Evolutionary conservation across 1,140 invertebrate genomes (phyloP).

Genomic region (Camponotus vicinus): DNA sequence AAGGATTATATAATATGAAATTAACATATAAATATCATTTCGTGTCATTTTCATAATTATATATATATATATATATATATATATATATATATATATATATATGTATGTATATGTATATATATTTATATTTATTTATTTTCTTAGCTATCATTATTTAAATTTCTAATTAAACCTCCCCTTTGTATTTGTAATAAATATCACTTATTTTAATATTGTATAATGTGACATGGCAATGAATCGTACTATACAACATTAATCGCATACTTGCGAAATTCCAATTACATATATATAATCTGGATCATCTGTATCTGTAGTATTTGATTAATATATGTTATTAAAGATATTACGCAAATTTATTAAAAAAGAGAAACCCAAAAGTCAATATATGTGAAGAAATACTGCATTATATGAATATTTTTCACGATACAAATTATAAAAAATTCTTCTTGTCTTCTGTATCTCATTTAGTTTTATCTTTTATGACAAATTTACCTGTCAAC

Average conservation of each 20-base stretch:
- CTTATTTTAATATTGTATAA: neutral
- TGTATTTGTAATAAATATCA: conserved; percentile 1
- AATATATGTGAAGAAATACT: neutral
- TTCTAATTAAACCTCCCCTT: neutral
- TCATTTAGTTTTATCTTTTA: neutral
- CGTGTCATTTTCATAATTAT: neutral
- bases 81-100: neutral
- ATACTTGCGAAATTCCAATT: neutral
- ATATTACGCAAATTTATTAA: neutral
- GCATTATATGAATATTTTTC: neutral
- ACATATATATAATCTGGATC: too few relatives aligned
- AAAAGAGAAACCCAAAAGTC: neutral
- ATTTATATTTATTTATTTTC: neutral
- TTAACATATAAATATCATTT: neutral
- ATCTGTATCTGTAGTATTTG: neutral
- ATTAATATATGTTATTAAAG: neutral
- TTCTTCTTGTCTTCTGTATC: neutral
- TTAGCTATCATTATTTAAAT: neutral
- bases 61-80: too few relatives aligned
- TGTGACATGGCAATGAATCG: neutral
- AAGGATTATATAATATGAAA: neutral
- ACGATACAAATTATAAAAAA: neutral
- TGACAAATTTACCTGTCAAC: neutral
- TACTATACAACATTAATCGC: neutral
- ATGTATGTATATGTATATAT: neutral